Conservation (phyloP, 1,140 invertebrate genomes). For the Cotesia typhae region DNA sequence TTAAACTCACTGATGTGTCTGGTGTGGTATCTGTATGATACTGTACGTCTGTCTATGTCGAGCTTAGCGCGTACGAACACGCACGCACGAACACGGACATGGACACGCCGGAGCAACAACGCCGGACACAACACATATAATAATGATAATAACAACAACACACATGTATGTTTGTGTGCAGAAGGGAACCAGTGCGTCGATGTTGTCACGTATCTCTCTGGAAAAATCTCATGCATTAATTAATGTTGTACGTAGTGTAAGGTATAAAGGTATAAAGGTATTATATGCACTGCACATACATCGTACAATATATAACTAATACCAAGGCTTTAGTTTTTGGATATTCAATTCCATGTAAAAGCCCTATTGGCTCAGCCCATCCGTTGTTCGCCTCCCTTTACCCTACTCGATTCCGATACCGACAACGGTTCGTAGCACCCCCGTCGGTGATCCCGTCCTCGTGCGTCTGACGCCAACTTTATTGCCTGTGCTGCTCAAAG, state of each 20-base stretch:
- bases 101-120: not conserved
- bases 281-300: no score
- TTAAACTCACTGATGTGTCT: slow-evolving; percentile 19
- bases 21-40: not conserved
- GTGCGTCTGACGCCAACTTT: slow-evolving; percentile 39
- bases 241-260: slow-evolving; percentile 10
- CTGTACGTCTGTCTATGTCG: not conserved
- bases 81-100: not conserved
- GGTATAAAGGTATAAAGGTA: no score
- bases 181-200: slow-evolving; percentile 11
- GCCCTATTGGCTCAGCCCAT: slow-evolving; percentile 29
- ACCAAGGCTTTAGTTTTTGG: slow-evolving; percentile 29
- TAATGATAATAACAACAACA: no score
- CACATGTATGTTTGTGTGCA: not conserved
- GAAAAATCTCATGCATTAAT: slow-evolving; percentile 35
- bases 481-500: slow-evolving; percentile 48
- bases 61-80: not conserved
- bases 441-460: not conserved
- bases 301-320: not conserved
- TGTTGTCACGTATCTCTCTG: slow-evolving; percentile 33
- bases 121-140: no score
- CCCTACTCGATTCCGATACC: not conserved
- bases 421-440: no score
- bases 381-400: slow-evolving; percentile 17
- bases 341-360: slow-evolving; percentile 38